Percentiles rank a stretch among this genome's conserved stretches.
phyloP scores from a whole-genome alignment of 2,797 vertebrate genomes.

The Crax fasciolata region DNA sequence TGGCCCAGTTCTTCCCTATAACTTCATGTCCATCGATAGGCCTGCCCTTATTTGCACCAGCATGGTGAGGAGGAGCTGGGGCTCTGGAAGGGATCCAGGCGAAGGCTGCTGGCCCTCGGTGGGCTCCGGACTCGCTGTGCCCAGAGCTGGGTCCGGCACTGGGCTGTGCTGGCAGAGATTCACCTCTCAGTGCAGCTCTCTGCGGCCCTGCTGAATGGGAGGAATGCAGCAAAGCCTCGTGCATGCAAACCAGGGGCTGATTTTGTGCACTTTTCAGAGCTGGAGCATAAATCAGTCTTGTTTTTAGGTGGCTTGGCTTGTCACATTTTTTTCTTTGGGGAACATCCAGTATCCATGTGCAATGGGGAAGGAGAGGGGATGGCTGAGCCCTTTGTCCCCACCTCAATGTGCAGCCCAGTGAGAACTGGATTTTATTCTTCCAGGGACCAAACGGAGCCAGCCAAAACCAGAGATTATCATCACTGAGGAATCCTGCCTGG shows the following conservation, averaged over 20 bases:
- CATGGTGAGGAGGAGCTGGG: background rate
- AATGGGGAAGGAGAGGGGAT: background rate
- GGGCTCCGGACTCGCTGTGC: background rate
- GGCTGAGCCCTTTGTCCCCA: slow-evolving; percentile 40
- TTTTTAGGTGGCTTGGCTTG: slow-evolving; percentile 22
- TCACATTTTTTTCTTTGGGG: background rate
- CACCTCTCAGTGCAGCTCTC: background rate
- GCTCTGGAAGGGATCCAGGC: background rate
- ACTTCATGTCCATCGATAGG: background rate
- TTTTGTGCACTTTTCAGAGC: background rate
- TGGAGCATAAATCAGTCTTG: slow-evolving; percentile 36
- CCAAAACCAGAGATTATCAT: slow-evolving; percentile 78
- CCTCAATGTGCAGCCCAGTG: slow-evolving; percentile 19
- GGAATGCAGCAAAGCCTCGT: background rate
- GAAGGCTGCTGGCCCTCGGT: slow-evolving; percentile 7
- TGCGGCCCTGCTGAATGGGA: background rate
- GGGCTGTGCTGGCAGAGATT: background rate
- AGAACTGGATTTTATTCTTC: slow-evolving; percentile 74
- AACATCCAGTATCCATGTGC: background rate
- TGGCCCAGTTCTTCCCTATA: background rate
- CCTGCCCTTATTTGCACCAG: background rate
- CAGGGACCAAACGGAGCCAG: slow-evolving; percentile 71
- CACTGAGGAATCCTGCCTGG: slow-evolving; percentile 77
- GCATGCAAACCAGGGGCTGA: background rate
- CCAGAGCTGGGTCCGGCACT: background rate